Conservation (phyloP, 2,797 vertebrate genomes). For the Strix occidentalis region DNA sequence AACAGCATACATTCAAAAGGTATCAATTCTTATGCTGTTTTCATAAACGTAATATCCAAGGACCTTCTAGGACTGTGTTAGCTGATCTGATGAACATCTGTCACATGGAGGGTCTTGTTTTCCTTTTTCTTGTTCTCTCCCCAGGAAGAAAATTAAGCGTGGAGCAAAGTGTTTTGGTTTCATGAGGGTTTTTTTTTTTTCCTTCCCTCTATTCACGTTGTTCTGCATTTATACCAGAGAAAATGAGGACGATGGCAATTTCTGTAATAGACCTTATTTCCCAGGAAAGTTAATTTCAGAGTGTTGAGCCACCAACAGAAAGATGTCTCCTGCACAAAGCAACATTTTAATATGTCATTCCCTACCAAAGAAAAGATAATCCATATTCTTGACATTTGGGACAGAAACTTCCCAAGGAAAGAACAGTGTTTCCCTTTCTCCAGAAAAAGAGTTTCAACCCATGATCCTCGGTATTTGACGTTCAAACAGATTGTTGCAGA, state of each 20-base stretch:
- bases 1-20: background rate
- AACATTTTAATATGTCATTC: background rate
- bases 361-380: background rate
- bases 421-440: background rate
- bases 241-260: background rate
- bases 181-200: accelerated
- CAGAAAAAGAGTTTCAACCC: slow-evolving; percentile 1
- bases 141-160: background rate
- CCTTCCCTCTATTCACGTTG: background rate
- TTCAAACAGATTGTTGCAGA: slow-evolving; percentile 23
- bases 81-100: background rate
- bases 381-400: slow-evolving; percentile 8
- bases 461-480: accelerated
- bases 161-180: background rate
- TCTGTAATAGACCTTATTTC: slow-evolving; percentile 13
- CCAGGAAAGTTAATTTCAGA: slow-evolving; percentile 18
- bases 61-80: background rate
- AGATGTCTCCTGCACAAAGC: background rate
- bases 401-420: slow-evolving; percentile 30
- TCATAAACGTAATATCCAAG: background rate
- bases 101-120: background rate
- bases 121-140: background rate
- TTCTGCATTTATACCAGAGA: background rate
- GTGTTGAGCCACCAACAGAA: background rate
- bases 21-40: background rate